Evolutionary conservation across 2,797 vertebrate species (phyloP).

Genomic region (Pipistrellus nathusii): DNA sequence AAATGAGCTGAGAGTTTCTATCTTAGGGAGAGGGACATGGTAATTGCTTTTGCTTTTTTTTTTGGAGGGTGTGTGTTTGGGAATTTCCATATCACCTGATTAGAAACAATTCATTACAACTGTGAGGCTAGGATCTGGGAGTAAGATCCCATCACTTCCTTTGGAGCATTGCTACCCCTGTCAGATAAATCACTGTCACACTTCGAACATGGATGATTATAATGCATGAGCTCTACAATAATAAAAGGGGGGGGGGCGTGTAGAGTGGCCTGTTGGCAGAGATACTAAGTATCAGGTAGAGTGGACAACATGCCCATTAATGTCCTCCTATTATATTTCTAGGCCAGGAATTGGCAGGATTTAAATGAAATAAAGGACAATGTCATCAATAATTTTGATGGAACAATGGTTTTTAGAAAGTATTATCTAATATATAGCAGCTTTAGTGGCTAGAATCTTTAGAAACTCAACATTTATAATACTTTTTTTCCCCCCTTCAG

Average conservation of each 20-base stretch:
- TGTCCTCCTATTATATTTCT: neutral
- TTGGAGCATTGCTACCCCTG: neutral
- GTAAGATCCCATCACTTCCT: neutral
- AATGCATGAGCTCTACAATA: neutral
- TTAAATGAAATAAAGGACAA: neutral
- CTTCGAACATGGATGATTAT: neutral
- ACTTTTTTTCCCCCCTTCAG: neutral
- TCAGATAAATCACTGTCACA: neutral
- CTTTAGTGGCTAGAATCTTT: neutral
- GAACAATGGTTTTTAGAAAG: neutral
- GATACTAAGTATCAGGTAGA: neutral
- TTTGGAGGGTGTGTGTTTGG: neutral
- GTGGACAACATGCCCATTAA: neutral
- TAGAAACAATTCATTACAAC: neutral
- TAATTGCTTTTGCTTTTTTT: neutral
- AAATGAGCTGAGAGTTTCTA: neutral
- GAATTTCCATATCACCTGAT: neutral
- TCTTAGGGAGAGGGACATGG: neutral
- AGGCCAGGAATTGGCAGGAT: neutral
- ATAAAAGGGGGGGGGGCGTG: too few relatives aligned
- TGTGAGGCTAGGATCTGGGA: neutral
- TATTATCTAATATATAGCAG: neutral
- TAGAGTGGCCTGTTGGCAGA: too few relatives aligned
- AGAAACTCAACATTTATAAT: slow-evolving; percentile 20
- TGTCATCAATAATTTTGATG: neutral